phyloP scores from a whole-genome alignment of 2,113 vertebrate species.

The Cynocephalus volans region DNA sequence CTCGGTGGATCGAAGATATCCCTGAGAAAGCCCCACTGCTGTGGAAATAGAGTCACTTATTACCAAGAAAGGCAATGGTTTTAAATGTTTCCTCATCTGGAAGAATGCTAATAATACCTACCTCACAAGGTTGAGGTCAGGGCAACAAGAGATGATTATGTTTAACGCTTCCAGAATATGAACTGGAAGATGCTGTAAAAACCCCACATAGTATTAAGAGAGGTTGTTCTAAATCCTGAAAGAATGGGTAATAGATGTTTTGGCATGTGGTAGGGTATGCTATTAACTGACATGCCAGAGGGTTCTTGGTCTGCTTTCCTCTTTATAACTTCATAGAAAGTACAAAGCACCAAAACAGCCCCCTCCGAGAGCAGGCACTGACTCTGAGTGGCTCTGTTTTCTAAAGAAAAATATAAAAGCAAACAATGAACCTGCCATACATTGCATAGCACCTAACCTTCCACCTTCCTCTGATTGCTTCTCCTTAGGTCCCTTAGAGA shows the following conservation, averaged over 20 bases:
- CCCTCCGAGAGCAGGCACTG: background rate
- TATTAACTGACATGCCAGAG: background rate
- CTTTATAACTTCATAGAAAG: background rate
- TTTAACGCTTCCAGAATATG: slow-evolving; percentile 40
- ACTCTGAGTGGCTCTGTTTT: background rate
- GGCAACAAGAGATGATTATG: slow-evolving; percentile 49
- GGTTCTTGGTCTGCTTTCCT: slow-evolving; percentile 30
- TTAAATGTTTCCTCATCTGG: slow-evolving; percentile 62
- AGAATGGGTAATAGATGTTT: background rate
- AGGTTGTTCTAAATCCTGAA: background rate
- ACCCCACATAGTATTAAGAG: slow-evolving; percentile 4
- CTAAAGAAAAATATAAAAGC: background rate
- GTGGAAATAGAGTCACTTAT: background rate
- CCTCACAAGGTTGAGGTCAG: slow-evolving; percentile 57
- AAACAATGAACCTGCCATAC: background rate
- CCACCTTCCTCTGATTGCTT: background rate
- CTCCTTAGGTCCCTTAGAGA: background rate
- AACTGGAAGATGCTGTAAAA: slow-evolving; percentile 62
- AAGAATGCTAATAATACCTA: slow-evolving; percentile 56
- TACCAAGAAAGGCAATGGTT: slow-evolving; percentile 33
- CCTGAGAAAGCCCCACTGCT: background rate
- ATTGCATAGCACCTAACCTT: background rate
- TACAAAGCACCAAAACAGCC: background rate
- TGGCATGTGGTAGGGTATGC: background rate
- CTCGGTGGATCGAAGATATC: background rate